Evolutionary conservation across 2,888 invertebrate species (phyloP), one percentile per base, ranked within the genome.

Genomic region (Cristatella mucedo): DNA sequence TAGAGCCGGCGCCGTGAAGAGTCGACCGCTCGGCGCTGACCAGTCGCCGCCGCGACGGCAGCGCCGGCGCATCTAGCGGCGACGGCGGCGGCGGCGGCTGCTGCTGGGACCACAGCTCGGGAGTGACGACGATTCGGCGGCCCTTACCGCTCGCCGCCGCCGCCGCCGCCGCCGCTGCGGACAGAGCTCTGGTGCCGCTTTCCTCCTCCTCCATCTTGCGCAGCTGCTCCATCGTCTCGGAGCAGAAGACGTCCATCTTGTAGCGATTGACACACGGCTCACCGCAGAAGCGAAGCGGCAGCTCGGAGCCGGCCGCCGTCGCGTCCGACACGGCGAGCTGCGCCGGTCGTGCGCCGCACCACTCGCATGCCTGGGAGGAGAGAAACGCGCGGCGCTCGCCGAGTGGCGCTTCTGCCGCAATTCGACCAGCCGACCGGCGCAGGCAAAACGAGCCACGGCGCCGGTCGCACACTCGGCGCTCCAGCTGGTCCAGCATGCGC

Each of bases 221-320:
- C 43, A 87, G 73, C 61, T 86, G 86, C 5, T 86, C 85, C 61
- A 84, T 80, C 4, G 87, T 85, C 68, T 87, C 87, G 38, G 81
- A 77, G 68, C 87, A 87, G 68, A 89, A 89, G 48, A 87, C 85
- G 65, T 86, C 84, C 86, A 89, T 87, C 71, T 89, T 87, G 73
- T 87, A 89, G 66, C 87, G 86, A 61, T 86, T 87, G 49, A 87
- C 72, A 59, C 87, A 89, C 72, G 85, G 85, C 65, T 86, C 84
- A 33, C 84, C 84, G 56, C 73, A 73, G 54, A 87, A 87, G 67
- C 87, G 86, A 33, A 87, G 71, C 57, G 85, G 85, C 18, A 82
- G 80, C 49, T 84, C 82, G 32, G n/a, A n/a, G n/a, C n/a, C n/a
- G 4, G 36, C 22, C 24, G 22, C 36, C 4, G 19, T 4, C 6